Percentiles rank a stretch among this genome's conserved stretches.
Evolutionary conservation across 2,888 invertebrate genomes (phyloP).

Genomic region (Ormyrus labotus): DNA sequence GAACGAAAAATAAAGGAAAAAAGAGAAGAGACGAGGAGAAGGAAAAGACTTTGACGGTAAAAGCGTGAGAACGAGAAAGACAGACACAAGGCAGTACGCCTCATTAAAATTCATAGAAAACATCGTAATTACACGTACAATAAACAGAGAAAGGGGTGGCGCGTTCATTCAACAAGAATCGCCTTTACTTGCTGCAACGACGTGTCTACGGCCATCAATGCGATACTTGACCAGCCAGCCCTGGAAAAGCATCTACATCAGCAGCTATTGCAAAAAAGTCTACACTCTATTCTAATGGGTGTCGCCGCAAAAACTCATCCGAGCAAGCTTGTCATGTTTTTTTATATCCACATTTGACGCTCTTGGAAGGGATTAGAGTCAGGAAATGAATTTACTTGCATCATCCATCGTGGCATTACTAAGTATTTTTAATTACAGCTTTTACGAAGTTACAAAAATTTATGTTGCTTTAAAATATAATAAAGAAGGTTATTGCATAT

Average conservation of each 20-base stretch:
- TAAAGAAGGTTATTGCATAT: no score
- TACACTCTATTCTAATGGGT: no score
- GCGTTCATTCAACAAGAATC: constrained; percentile 39
- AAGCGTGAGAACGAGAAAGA: constrained; percentile 51
- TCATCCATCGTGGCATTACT: no score
- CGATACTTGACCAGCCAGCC: constrained; percentile 25
- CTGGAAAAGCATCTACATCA: constrained; percentile 16
- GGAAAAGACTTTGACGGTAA: constrained; percentile 36
- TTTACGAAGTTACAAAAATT: no score
- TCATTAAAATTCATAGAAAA: constrained; percentile 59
- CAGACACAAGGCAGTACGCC: constrained; percentile 44
- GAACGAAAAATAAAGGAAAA: constrained; percentile 3
- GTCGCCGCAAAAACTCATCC: no score
- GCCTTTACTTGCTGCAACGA: constrained; percentile 10
- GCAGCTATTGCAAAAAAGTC: no score
- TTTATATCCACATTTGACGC: no score
- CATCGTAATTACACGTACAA: constrained; percentile 54
- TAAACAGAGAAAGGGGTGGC: constrained; percentile 32
- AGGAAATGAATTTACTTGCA: no score
- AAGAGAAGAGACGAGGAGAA: neutral
- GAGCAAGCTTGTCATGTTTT: no score
- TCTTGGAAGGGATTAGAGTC: no score
- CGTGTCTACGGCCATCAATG: constrained; percentile 12
- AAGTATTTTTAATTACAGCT: no score
- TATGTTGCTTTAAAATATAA: no score